Percentiles rank a stretch among this genome's conserved stretches.
Conservation (phyloP, 2,113 vertebrate species). For the Erpornis zantholeuca region DNA sequence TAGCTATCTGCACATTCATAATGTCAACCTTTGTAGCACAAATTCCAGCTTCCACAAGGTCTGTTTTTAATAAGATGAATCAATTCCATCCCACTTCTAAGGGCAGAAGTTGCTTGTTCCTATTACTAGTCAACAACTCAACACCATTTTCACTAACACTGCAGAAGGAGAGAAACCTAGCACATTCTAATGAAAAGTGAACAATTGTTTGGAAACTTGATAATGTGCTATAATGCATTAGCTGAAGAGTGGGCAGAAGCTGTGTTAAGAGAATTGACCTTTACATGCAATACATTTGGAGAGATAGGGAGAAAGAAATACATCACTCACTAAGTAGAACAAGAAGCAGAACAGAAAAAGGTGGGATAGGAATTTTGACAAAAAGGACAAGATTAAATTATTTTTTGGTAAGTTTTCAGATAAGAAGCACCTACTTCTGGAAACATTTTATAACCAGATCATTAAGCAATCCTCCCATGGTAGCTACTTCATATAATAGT, state of each 20-base stretch:
- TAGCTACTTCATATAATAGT: not conserved
- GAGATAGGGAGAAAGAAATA: constrained; percentile 39
- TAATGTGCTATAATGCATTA: constrained; percentile 64
- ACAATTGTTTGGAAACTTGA: constrained; percentile 74
- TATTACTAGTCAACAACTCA: constrained; percentile 72
- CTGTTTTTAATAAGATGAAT: constrained; percentile 74
- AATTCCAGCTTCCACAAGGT: constrained; percentile 24
- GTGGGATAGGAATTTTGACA: constrained; percentile 12
- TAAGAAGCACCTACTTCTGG: not conserved
- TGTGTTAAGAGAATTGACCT: constrained; percentile 52
- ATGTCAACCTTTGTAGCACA: constrained; percentile 51
- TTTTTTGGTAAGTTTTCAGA: not conserved
- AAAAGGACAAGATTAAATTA: not conserved
- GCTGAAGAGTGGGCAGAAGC: constrained; percentile 56
- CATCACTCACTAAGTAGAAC: not conserved
- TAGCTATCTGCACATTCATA: constrained; percentile 58
- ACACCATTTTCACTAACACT: constrained; percentile 56
- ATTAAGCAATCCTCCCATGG: not conserved
- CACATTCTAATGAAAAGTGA: constrained; percentile 66
- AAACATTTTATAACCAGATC: not conserved
- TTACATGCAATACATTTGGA: constrained; percentile 35
- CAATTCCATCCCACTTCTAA: constrained; percentile 62
- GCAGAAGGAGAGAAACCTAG: constrained; percentile 58
- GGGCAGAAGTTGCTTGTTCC: constrained; percentile 63
- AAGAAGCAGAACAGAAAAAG: not conserved